Base-by-base conservation (phyloP, 2,113 vertebrate genomes). In the Pelmatolapia mariae region DNA sequence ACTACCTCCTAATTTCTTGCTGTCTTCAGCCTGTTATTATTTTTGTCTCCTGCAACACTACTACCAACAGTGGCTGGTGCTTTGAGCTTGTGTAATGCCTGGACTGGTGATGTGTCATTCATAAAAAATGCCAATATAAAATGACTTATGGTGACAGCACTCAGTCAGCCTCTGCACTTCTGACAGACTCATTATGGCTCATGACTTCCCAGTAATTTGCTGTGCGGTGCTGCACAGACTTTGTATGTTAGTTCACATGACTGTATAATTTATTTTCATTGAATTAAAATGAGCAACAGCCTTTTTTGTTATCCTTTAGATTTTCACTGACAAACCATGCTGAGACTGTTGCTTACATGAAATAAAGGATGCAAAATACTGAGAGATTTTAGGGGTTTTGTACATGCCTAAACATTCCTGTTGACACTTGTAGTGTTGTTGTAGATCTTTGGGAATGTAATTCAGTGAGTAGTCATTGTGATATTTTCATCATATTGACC, bases 211-310 rank as follows among this genome's bases (percentile, higher is more conserved):
- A 63, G 87, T 93, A 85, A 95, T 92, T 91, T 97, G 97, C 96
- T 97, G 95, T 97, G 97, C 96, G 89, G 96, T 96, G 96, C 96
- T 97, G 97, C 97, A 97, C 97, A 94, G 97, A 96, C 7, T 97
- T 95, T 98, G 97, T 98, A 97, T 96, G 97, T 97, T 97, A 97
- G 97, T 98, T 98, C 96, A 97, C 97, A 68, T 68, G 96, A 97
- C 97, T 97, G 97, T 98, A 96, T 94, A 91, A 94, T 84, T 94
- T 97, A 96, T 96, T 97, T 97, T 97, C 97, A 96, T 97, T 96
- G 96, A 97, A 91, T 92, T 92, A 85, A 91, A 92, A 93, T 79
- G 22, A 94, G 95, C 95, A 95, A 94, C 91, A 89, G 84, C 38
- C 33, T 88, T 93, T 94, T 95, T 93, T 31, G 24, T 29, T 79